Evolutionary conservation across 1,140 invertebrate genomes (phyloP).

Genomic region (Heliothis virescens): DNA sequence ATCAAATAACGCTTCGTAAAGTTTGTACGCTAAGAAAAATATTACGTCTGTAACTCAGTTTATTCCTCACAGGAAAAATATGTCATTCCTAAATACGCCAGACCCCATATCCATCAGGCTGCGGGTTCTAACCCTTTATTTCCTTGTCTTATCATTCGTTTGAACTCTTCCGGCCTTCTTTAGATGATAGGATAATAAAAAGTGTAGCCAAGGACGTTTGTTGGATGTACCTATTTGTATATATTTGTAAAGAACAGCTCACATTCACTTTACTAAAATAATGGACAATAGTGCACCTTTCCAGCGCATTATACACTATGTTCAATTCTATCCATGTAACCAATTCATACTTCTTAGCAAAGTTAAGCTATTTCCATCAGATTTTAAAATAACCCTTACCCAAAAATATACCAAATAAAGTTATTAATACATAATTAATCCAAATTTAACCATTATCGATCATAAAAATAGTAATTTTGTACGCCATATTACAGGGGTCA

Average conservation of each 20-base stretch:
- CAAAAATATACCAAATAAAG: too few species aligned
- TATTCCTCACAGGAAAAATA: neutral
- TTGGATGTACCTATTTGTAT: too few species aligned
- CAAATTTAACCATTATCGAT: neutral
- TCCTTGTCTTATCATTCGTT: slow-evolving; percentile 14
- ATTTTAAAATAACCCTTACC: too few species aligned
- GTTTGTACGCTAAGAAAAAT: neutral
- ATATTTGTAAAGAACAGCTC: too few species aligned
- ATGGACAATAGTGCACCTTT: too few species aligned
- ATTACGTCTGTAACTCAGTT: neutral
- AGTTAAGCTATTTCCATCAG: too few species aligned
- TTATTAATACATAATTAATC: neutral
- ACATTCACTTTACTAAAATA: too few species aligned
- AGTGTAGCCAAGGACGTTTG: neutral
- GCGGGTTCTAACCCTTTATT: slow-evolving; percentile 13
- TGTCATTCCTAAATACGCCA: neutral
- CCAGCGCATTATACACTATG: too few species aligned
- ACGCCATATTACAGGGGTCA: slow-evolving; percentile 58
- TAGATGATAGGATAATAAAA: neutral
- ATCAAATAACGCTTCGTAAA: too few species aligned
- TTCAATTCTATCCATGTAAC: too few species aligned
- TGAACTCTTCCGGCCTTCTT: slow-evolving; percentile 5
- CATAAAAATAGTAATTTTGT: slow-evolving; percentile 4
- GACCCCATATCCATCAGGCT: slow-evolving; percentile 10
- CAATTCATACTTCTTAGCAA: too few species aligned